Percentiles rank a stretch among this genome's conserved stretches.
phyloP scores from a whole-genome alignment of 2,113 vertebrate species.

The Telmatochromis brichardi region DNA sequence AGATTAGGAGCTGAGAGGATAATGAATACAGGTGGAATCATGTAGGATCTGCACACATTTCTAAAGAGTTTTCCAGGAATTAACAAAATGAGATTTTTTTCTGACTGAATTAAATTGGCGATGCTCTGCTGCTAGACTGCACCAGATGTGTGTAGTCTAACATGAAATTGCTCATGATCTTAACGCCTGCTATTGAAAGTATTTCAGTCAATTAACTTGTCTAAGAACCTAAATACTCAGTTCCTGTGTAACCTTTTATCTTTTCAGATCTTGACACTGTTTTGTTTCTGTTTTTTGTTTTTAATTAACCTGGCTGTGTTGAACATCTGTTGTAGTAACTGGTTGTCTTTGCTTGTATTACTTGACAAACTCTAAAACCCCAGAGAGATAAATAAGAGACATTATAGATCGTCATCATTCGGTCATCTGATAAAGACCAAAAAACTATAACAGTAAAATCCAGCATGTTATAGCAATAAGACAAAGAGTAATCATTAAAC shows the following conservation, averaged over 20 bases:
- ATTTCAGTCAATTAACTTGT: background rate
- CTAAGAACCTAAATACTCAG: background rate
- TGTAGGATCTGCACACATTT: background rate
- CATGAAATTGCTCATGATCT: background rate
- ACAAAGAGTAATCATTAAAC: rapidly evolving
- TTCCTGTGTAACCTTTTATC: background rate
- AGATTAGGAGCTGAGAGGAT: background rate
- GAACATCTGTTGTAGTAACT: background rate
- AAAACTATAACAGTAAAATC: background rate
- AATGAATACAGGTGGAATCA: rapidly evolving
- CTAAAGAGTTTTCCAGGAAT: background rate
- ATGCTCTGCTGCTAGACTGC: background rate
- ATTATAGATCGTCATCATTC: rapidly evolving
- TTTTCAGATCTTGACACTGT: background rate
- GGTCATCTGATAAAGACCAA: background rate
- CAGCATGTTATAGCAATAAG: background rate
- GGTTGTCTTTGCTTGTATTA: background rate
- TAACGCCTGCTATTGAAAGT: rapidly evolving
- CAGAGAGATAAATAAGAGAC: background rate
- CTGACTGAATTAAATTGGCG: background rate
- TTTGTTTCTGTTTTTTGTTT: background rate
- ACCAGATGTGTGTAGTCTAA: background rate
- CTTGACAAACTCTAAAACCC: background rate
- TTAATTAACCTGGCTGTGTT: background rate
- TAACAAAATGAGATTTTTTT: background rate